Percentiles rank a stretch among this genome's conserved stretches.
phyloP scores from a whole-genome alignment of 2,113 vertebrate genomes.

The Cebus imitator region DNA sequence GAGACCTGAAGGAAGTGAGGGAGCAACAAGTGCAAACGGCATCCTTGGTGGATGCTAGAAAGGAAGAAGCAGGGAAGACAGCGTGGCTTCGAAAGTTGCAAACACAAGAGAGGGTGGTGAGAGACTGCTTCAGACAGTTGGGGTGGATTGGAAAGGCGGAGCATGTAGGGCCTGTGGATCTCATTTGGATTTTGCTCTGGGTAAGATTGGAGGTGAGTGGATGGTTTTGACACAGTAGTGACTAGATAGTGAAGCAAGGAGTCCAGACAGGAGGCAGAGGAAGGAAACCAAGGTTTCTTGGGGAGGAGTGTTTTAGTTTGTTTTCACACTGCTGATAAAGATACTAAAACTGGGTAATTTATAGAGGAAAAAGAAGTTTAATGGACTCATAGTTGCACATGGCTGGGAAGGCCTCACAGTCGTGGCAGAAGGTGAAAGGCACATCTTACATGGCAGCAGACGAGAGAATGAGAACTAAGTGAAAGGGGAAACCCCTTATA shows the following conservation, averaged over 20 bases:
- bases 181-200: background rate
- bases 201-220: background rate
- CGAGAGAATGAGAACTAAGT: too few relatives aligned
- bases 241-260: background rate
- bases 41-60: background rate
- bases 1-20: background rate
- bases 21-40: background rate
- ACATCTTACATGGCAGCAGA: too few relatives aligned
- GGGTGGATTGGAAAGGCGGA: too few relatives aligned
- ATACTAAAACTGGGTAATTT: too few relatives aligned
- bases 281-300: background rate
- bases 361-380: too few relatives aligned
- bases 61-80: background rate
- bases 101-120: background rate
- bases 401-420: too few relatives aligned
- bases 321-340: too few relatives aligned
- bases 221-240: background rate
- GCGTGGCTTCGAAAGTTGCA: background rate
- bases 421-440: too few relatives aligned
- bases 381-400: too few relatives aligned
- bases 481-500: too few relatives aligned
- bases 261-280: background rate
- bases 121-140: background rate
- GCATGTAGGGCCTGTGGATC: background rate
- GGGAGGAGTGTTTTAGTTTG: too few relatives aligned